phyloP scores from a whole-genome alignment of 2,888 invertebrate genomes.

The Epinotia brunnichana region DNA sequence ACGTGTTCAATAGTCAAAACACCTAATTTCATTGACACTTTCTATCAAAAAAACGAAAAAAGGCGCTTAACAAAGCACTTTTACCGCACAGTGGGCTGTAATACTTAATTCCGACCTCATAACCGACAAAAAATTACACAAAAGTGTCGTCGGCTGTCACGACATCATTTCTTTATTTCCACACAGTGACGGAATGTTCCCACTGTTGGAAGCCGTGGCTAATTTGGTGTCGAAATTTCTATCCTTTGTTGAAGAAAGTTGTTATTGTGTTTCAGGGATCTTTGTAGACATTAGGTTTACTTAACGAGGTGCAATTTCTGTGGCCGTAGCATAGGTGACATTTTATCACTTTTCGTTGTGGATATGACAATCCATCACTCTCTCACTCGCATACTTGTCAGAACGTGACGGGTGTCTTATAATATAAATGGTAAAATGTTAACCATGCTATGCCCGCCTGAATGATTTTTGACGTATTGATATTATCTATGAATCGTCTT shows the following conservation, averaged over 20 bases:
- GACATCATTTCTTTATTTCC: constrained; percentile 61
- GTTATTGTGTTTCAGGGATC: constrained; percentile 38
- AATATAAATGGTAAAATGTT: no score
- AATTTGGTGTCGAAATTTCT: constrained; percentile 55
- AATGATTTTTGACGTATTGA: not conserved
- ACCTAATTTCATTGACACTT: constrained; percentile 42
- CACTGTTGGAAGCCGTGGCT: constrained; percentile 51
- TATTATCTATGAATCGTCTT: not conserved
- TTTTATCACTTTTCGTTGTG: no score
- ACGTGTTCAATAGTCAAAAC: constrained; percentile 29
- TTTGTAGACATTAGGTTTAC: constrained; percentile 12
- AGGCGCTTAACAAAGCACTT: constrained; percentile 41
- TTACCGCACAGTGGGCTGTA: constrained; percentile 45
- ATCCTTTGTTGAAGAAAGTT: constrained; percentile 50
- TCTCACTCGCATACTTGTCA: no score
- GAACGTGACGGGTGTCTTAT: no score
- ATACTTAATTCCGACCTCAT: constrained; percentile 52
- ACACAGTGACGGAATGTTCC: constrained; percentile 56
- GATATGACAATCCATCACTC: no score
- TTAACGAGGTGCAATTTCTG: constrained; percentile 4
- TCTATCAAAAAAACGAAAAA: constrained; percentile 41
- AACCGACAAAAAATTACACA: constrained; percentile 61
- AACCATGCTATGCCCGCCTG: no score
- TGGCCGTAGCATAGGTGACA: no score
- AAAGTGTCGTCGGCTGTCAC: constrained; percentile 62